Conservation (phyloP, 1,140 invertebrate species). For the Helicoverpa zea region DNA sequence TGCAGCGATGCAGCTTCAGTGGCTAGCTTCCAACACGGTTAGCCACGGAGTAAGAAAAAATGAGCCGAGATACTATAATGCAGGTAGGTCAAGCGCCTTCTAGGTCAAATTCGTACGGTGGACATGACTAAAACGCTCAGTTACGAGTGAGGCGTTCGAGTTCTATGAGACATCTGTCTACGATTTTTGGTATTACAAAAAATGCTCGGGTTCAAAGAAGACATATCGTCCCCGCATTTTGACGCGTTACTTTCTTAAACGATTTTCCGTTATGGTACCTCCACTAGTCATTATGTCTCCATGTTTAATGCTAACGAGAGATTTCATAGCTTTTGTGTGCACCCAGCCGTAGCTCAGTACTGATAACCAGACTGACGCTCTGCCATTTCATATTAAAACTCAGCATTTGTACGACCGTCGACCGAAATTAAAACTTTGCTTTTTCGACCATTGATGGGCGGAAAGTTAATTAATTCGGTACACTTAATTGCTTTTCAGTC, state of each 20-base stretch:
- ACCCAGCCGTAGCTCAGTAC: background rate
- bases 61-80: too few species aligned
- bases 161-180: too few species aligned
- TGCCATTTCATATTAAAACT: conserved; percentile 17
- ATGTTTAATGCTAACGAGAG: conserved; percentile 17
- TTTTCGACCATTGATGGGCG: conserved; percentile 8
- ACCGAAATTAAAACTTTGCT: background rate
- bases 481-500: conserved; percentile 14
- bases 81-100: too few species aligned
- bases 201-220: too few species aligned
- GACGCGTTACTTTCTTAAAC: too few species aligned
- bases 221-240: too few species aligned
- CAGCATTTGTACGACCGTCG: background rate
- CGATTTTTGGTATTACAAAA: too few species aligned
- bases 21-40: conserved; percentile 11
- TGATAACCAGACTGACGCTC: conserved; percentile 1
- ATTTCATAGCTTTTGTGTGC: conserved; percentile 26
- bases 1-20: conserved; percentile 9
- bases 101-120: too few species aligned
- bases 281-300: too few species aligned
- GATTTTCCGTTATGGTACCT: too few species aligned
- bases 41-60: background rate
- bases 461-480: background rate
- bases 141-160: too few species aligned
- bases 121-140: too few species aligned